Percentiles rank a stretch among this genome's conserved stretches.
Evolutionary conservation across 1,140 invertebrate species (phyloP).

Genomic region (Drosophila tsacasi): DNA sequence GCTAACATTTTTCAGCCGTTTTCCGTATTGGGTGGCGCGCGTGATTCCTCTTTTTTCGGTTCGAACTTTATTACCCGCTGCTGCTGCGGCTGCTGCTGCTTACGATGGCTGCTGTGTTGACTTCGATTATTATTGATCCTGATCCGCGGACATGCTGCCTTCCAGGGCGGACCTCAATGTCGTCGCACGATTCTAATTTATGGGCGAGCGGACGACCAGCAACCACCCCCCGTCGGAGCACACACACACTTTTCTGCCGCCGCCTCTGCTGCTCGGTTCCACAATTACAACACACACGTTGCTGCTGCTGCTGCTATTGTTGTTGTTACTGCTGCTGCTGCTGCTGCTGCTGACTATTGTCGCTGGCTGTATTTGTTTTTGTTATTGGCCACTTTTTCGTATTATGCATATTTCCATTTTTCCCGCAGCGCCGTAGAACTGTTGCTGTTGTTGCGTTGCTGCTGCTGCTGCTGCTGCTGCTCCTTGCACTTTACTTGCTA

Average conservation of each 20-base stretch:
- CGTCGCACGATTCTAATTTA: conserved; percentile 69
- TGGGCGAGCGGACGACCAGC: conserved; percentile 37
- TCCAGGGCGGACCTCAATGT: conserved; percentile 27
- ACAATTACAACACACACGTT: conserved; percentile 57
- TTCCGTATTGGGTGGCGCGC: conserved; percentile 69
- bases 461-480: conserved; percentile 5
- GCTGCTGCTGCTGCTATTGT: conserved; percentile 24
- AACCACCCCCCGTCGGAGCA: conserved; percentile 47
- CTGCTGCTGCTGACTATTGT: conserved; percentile 60
- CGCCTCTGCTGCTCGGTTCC: conserved; percentile 19
- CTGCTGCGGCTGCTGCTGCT: conserved; percentile 22
- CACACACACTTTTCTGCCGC: conserved; percentile 44
- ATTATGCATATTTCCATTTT: conserved; percentile 71
- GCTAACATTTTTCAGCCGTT: conserved; percentile 74
- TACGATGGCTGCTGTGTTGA: not conserved
- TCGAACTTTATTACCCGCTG: conserved; percentile 21
- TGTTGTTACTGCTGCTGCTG: conserved; percentile 56
- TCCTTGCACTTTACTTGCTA: conserved; percentile 33
- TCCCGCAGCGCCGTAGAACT: conserved; percentile 36
- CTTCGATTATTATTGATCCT: conserved; percentile 59
- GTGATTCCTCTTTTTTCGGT: conserved; percentile 59
- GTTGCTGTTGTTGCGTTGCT: conserved; percentile 23
- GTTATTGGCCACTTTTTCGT: conserved; percentile 73
- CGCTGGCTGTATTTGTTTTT: conserved; percentile 58
- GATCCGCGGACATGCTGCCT: conserved; percentile 42